phyloP scores from a whole-genome alignment of 2,113 vertebrate species.

The Urocolius indicus region DNA sequence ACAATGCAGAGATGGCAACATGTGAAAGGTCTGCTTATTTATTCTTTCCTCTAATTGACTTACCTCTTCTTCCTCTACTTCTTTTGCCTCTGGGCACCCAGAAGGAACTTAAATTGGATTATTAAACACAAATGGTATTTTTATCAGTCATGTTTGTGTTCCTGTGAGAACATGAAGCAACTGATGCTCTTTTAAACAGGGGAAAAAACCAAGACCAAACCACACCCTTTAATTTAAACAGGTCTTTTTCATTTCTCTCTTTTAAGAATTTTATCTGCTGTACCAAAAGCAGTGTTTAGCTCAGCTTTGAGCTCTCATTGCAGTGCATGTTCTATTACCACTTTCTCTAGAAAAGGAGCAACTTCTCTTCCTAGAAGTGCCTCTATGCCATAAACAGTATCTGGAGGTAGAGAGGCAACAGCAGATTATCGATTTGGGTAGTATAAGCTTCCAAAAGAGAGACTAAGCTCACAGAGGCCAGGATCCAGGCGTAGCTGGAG shows the following conservation, averaged over 20 bases:
- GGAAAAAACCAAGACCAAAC: not conserved
- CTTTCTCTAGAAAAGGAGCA: not conserved
- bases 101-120: not conserved
- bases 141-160: not conserved
- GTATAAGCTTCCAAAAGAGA: conserved; percentile 96
- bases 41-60: not conserved
- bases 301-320: not conserved
- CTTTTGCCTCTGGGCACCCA: not conserved
- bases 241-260: not conserved
- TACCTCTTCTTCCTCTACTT: conserved; percentile 16
- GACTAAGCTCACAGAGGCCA: conserved; percentile 89
- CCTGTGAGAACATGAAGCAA: not conserved
- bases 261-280: not conserved
- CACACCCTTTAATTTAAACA: conserved; percentile 51
- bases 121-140: not conserved
- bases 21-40: not conserved
- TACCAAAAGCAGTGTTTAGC: not conserved
- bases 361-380: not conserved
- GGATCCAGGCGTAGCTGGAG: conserved; percentile 91
- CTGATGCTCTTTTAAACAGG: not conserved
- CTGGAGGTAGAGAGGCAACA: conserved; percentile 95
- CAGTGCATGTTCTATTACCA: not conserved
- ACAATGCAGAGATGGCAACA: not conserved
- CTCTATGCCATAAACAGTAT: conserved; percentile 89
- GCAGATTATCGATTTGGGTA: conserved; percentile 94